phyloP scores from a whole-genome alignment of 1,140 invertebrate genomes.

The Eupristina koningsbergeri region DNA sequence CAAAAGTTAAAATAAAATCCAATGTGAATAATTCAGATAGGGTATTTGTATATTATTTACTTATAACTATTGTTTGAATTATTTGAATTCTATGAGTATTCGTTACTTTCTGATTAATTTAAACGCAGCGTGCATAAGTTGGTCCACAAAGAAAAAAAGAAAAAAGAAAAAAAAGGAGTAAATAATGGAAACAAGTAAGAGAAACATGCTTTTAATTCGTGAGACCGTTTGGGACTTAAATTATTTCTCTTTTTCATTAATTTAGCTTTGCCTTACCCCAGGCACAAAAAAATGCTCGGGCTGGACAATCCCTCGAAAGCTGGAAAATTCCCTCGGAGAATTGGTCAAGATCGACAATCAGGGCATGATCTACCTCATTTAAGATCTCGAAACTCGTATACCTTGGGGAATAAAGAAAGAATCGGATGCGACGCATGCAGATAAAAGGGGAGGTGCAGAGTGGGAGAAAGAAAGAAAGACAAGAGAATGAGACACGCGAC shows the following conservation, averaged over 20 bases:
- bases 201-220: neutral
- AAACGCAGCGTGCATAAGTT: too few species aligned
- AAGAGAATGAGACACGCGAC: conserved; percentile 16
- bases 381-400: conserved; percentile 45
- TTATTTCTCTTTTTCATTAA: neutral
- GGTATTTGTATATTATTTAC: too few species aligned
- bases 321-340: conserved; percentile 1
- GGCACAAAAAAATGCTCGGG: neutral
- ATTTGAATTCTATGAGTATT: too few species aligned
- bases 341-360: conserved; percentile 17
- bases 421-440: neutral
- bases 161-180: too few species aligned
- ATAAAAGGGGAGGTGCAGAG: neutral
- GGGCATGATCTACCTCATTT: conserved; percentile 39
- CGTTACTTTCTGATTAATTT: too few species aligned
- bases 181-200: neutral
- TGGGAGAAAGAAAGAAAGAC: conserved; percentile 30
- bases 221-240: neutral
- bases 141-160: too few species aligned
- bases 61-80: too few species aligned
- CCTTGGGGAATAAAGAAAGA: conserved; percentile 4
- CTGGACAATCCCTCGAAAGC: neutral
- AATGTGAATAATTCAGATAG: too few species aligned
- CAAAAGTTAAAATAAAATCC: too few species aligned
- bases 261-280: neutral